Conservation (phyloP, 2,888 invertebrate genomes). For the Harpalus rufipes region DNA sequence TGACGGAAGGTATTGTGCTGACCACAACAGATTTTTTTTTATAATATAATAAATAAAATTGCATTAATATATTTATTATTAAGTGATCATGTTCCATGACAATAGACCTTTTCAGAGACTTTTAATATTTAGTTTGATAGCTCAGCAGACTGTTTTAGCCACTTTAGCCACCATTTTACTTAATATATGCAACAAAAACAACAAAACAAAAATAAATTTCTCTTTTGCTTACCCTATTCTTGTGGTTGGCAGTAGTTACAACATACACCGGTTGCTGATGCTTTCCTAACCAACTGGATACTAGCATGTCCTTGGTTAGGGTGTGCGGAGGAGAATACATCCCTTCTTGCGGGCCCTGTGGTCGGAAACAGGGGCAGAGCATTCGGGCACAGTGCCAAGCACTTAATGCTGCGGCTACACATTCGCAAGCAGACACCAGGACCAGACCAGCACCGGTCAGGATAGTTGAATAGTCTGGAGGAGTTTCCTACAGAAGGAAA, state of each 20-base stretch:
- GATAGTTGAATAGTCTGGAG: constrained; percentile 78
- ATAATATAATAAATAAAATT: no score
- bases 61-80: no score
- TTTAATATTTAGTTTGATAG: no score
- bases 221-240: constrained; percentile 39
- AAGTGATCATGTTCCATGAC: no score
- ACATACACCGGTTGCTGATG: constrained; percentile 70
- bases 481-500: not conserved
- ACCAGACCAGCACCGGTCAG: constrained; percentile 83
- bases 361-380: constrained; percentile 80
- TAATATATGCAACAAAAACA: no score
- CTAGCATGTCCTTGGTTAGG: constrained; percentile 80
- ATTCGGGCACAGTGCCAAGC: constrained; percentile 80
- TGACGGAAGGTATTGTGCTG: no score
- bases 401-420: constrained; percentile 78
- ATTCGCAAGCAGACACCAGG: constrained; percentile 81
- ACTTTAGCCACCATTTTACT: no score
- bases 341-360: constrained; percentile 46
- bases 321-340: constrained; percentile 65
- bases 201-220: not conserved
- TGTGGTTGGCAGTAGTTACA: constrained; percentile 47
- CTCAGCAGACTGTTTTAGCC: no score
- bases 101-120: no score
- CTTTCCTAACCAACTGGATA: constrained; percentile 81
- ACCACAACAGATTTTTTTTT: no score